A percentile compares a stretch with the other conserved stretches of the same genome.
Conservation (phyloP, 2,888 invertebrate species). For the Lutraria lutraria region DNA sequence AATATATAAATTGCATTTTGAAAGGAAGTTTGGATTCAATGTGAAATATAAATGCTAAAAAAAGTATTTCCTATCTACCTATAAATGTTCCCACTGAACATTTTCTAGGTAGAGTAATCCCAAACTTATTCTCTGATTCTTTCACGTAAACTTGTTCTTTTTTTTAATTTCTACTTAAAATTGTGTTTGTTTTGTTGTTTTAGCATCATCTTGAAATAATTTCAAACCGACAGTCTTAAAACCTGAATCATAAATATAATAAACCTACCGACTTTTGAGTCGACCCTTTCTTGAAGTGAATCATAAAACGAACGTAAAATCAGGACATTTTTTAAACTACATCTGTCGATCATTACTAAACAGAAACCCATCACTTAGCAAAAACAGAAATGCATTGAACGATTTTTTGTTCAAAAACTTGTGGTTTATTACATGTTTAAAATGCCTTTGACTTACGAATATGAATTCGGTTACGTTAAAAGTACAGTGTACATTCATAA, state of each 20-base stretch:
- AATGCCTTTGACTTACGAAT: neutral
- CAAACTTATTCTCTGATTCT: no score
- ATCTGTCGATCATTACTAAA: neutral
- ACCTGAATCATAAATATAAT: neutral
- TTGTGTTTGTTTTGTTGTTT: neutral
- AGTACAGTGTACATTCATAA: neutral
- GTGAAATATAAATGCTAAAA: no score
- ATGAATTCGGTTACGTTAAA: constrained; percentile 10
- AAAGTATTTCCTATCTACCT: no score
- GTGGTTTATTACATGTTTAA: neutral
- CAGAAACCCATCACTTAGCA: neutral
- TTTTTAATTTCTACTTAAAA: neutral
- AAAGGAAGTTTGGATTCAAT: no score
- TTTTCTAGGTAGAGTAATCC: no score
- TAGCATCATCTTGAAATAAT: neutral
- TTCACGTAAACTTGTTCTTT: no score
- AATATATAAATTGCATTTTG: no score
- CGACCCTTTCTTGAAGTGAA: neutral
- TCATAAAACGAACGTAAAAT: neutral
- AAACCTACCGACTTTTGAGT: neutral
- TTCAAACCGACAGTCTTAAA: neutral
- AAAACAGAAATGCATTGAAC: neutral
- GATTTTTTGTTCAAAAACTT: neutral
- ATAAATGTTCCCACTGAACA: no score
- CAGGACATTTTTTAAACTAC: neutral